Evolutionary conservation across 2,888 invertebrate species (phyloP).

Genomic region (Neoscelio sp.): DNA sequence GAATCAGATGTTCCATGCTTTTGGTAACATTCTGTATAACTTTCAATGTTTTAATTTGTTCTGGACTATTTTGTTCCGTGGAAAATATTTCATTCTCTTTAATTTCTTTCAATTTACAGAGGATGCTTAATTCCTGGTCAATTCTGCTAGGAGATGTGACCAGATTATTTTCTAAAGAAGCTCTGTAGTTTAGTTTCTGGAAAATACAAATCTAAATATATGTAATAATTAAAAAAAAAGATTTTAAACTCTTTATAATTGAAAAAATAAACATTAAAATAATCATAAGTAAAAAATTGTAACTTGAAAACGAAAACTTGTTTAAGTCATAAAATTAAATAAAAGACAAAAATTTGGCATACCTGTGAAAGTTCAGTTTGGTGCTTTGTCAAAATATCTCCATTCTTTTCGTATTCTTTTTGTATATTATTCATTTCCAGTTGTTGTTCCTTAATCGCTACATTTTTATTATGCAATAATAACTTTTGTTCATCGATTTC

Average conservation of each 20-base stretch:
- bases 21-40: neutral
- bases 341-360: too few species aligned
- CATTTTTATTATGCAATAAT: neutral
- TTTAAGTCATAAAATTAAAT: too few species aligned
- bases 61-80: neutral
- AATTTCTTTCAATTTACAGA: neutral
- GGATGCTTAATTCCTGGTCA: neutral
- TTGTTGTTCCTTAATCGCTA: neutral
- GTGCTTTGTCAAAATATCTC: neutral
- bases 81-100: neutral
- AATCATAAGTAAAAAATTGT: too few species aligned
- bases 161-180: conserved; percentile 6
- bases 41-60: neutral
- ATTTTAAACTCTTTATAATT: too few species aligned
- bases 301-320: too few species aligned
- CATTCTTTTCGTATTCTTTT: neutral
- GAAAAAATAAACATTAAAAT: too few species aligned
- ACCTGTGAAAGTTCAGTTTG: neutral
- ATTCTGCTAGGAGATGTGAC: conserved; percentile 4
- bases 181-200: neutral
- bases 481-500: neutral
- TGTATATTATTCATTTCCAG: neutral
- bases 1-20: neutral
- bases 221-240: too few species aligned
- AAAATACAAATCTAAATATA: neutral